phyloP scores from a whole-genome alignment of 2,797 vertebrate genomes.

The Hirundo rustica region DNA sequence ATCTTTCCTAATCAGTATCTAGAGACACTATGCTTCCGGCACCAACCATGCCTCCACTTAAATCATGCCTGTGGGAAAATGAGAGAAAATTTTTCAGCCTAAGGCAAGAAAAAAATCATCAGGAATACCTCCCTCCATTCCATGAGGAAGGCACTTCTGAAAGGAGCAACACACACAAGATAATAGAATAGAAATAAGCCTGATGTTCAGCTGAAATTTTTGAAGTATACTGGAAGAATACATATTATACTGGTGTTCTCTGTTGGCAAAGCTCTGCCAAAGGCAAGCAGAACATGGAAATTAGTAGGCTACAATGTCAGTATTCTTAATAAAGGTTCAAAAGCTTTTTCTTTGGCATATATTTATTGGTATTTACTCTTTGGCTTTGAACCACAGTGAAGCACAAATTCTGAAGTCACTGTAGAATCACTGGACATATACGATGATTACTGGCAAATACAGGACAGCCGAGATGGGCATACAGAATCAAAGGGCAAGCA shows the following conservation, averaged over 20 bases:
- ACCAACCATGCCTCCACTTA: not conserved
- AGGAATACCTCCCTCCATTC: not conserved
- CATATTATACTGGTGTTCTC: not conserved
- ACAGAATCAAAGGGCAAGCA: not conserved
- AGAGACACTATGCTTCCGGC: not conserved
- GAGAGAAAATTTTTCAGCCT: not conserved
- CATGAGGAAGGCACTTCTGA: not conserved
- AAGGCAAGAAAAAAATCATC: not conserved
- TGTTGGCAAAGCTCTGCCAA: not conserved
- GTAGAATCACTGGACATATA: not conserved
- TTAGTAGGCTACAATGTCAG: not conserved
- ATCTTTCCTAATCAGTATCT: not conserved
- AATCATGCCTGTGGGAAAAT: not conserved
- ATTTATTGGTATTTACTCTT: not conserved
- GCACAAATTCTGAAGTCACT: not conserved
- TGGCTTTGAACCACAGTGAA: not conserved
- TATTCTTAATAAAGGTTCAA: not conserved
- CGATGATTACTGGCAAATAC: not conserved
- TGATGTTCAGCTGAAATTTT: not conserved
- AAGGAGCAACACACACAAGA: not conserved
- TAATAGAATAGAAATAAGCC: not conserved
- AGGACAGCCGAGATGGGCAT: not conserved
- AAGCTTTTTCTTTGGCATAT: not conserved
- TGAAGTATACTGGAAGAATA: not conserved
- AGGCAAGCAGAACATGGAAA: not conserved